Percentiles rank a stretch among this genome's conserved stretches.
phyloP scores from a whole-genome alignment of 2,888 invertebrate genomes.

The Elegia similella region DNA sequence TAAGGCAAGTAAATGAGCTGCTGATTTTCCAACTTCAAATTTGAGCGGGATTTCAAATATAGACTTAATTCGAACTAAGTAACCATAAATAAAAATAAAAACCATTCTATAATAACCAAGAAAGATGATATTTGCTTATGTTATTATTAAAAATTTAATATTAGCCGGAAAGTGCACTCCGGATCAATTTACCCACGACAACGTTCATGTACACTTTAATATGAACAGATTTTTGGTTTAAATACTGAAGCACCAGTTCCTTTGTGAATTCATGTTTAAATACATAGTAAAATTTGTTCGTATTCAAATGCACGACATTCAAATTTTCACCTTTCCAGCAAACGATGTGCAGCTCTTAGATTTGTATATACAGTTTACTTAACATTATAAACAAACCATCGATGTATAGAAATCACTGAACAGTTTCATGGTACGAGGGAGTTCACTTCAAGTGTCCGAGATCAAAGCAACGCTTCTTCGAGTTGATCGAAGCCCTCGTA shows the following conservation, averaged over 20 bases:
- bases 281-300: too few species aligned
- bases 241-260: too few species aligned
- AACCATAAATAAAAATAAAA: not conserved
- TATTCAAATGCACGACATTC: too few species aligned
- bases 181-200: too few species aligned
- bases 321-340: too few species aligned
- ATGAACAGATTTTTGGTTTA: too few species aligned
- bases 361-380: not conserved
- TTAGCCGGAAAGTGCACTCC: too few species aligned
- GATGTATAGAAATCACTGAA: conserved; percentile 28
- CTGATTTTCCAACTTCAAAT: not conserved
- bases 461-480: conserved; percentile 70
- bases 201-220: too few species aligned
- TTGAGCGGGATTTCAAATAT: not conserved
- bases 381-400: conserved; percentile 6
- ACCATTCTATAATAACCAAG: too few species aligned
- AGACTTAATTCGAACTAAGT: not conserved
- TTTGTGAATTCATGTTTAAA: too few species aligned
- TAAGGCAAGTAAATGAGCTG: conserved; percentile 19
- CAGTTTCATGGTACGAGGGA: conserved; percentile 30
- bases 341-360: not conserved
- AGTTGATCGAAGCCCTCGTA: conserved; percentile 64
- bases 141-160: too few species aligned
- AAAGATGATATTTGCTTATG: too few species aligned
- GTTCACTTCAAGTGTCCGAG: conserved; percentile 43